Evolutionary conservation across 2,797 vertebrate species (phyloP).

Genomic region (Perodicticus potto): DNA sequence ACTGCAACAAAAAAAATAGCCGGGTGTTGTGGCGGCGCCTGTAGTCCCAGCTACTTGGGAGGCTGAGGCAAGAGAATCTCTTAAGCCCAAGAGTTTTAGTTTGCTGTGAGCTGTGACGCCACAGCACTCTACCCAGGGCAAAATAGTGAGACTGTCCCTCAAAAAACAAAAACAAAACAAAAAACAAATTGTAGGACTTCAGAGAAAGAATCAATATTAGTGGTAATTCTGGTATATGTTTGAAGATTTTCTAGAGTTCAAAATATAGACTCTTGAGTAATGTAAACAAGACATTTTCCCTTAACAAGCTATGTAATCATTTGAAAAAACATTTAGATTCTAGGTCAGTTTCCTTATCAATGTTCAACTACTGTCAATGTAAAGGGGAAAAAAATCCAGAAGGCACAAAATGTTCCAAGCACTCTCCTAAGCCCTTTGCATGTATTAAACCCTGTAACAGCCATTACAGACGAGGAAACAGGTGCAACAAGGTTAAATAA

Average conservation of each 20-base stretch:
- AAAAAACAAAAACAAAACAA: background rate
- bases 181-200: background rate
- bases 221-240: background rate
- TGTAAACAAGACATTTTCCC: background rate
- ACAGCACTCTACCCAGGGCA: too few relatives aligned
- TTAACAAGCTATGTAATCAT: background rate
- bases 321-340: background rate
- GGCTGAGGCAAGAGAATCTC: too few relatives aligned
- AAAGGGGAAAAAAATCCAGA: fast-evolving
- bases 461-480: background rate
- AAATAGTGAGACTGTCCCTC: too few relatives aligned
- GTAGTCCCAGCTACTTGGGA: too few relatives aligned
- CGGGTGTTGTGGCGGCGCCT: too few relatives aligned
- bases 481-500: background rate
- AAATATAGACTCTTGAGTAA: background rate
- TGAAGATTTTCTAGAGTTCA: background rate
- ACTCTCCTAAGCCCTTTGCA: fast-evolving
- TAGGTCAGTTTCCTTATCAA: background rate
- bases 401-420: background rate
- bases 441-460: background rate
- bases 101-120: too few relatives aligned
- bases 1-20: too few relatives aligned
- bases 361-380: background rate
- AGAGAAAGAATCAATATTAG: background rate
- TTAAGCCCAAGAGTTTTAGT: too few relatives aligned